phyloP scores from a whole-genome alignment of 2,888 invertebrate genomes.

The Phanerotoma sp. region DNA sequence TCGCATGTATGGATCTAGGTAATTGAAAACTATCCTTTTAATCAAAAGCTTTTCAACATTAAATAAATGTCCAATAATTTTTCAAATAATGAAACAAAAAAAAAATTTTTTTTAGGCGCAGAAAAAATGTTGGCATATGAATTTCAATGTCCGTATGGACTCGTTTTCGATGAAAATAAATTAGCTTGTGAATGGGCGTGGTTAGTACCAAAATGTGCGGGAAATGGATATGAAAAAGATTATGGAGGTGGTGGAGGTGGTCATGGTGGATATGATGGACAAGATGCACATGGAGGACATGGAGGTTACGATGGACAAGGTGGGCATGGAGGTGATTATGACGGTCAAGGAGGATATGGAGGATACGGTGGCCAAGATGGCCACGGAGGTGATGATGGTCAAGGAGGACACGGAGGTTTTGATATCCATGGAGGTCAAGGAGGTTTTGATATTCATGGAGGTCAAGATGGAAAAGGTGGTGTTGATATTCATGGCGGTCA shows the following conservation, averaged over 20 bases:
- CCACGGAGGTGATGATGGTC: constrained; percentile 7
- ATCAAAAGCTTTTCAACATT: no score
- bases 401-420: constrained; percentile 6
- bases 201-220: constrained; percentile 68
- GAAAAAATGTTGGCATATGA: constrained; percentile 68
- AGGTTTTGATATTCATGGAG: background rate
- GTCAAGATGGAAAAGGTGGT: constrained; percentile 49
- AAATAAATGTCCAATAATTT: no score
- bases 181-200: constrained; percentile 80
- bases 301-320: background rate
- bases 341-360: constrained; percentile 7
- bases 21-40: no score
- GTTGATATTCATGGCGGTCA: constrained; percentile 56
- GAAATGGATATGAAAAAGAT: constrained; percentile 56
- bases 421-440: constrained; percentile 2
- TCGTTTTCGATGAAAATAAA: constrained; percentile 72
- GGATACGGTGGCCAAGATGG: constrained; percentile 18
- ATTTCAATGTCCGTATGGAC: constrained; percentile 78
- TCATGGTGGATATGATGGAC: constrained; percentile 10
- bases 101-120: constrained; percentile 42
- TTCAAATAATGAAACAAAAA: no score
- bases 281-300: constrained; percentile 7
- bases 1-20: constrained; percentile 76
- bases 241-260: constrained; percentile 11
- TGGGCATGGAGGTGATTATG: constrained; percentile 10